Evolutionary conservation across 2,888 invertebrate genomes (phyloP).

Genomic region (Ceratothoa steindachneri): DNA sequence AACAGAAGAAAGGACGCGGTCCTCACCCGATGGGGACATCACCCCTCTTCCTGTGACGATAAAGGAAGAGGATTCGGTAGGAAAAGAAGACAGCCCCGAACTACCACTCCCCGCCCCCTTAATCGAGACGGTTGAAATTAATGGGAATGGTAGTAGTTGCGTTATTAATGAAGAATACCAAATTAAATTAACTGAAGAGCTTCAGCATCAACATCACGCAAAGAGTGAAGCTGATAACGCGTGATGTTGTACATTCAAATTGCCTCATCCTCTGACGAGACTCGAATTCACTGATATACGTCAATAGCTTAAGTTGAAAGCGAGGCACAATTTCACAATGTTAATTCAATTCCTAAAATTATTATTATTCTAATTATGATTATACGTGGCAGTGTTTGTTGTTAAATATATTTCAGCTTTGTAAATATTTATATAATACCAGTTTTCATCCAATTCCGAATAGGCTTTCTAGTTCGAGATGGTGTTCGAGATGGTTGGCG

Average conservation of each 20-base stretch:
- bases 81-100: conserved; percentile 49
- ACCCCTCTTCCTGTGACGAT: conserved; percentile 3
- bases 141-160: too few species aligned
- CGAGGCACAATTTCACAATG: conserved; percentile 4
- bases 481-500: neutral
- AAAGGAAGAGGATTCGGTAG: conserved; percentile 4
- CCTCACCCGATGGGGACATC: neutral
- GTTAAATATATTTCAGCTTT: conserved; percentile 13
- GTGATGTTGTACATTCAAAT: neutral
- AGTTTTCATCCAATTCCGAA: neutral
- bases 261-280: neutral
- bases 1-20: neutral
- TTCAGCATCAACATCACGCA: neutral
- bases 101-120: conserved; percentile 13
- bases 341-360: conserved; percentile 11
- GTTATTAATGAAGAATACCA: neutral
- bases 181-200: neutral
- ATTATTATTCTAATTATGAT: neutral
- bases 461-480: neutral
- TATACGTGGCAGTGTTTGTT: conserved; percentile 10
- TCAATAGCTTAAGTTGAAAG: neutral
- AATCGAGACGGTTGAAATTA: neutral
- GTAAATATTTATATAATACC: conserved; percentile 4
- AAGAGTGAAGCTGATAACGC: neutral
- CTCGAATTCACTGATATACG: neutral